Evolutionary conservation across 2,888 invertebrate genomes (phyloP).

Genomic region (Plemyria rubiginata): DNA sequence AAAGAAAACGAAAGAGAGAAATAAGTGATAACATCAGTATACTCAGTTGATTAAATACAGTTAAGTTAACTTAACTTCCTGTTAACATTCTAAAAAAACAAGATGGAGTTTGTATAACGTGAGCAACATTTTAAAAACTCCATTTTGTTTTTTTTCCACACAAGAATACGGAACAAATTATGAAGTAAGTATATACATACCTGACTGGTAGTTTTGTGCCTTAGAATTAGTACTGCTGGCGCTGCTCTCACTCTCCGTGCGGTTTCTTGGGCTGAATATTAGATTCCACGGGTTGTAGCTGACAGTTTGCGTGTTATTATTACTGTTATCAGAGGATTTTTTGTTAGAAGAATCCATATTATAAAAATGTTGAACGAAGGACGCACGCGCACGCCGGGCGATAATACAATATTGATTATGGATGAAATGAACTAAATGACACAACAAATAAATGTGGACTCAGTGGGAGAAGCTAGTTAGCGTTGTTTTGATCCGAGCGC

Average conservation of each 20-base stretch:
- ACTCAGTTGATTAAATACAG: too few relatives aligned
- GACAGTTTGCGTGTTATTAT: constrained; percentile 53
- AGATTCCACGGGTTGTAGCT: constrained; percentile 76
- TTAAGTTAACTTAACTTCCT: too few relatives aligned
- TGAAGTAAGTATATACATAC: constrained; percentile 56
- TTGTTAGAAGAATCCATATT: constrained; percentile 71
- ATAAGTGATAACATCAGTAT: too few relatives aligned
- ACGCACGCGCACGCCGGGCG: constrained; percentile 61
- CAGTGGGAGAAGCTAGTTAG: constrained; percentile 43
- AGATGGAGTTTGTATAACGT: neutral
- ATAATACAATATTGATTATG: constrained; percentile 61
- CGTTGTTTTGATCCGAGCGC: constrained; percentile 74
- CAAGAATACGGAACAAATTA: too few relatives aligned
- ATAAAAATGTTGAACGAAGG: constrained; percentile 29
- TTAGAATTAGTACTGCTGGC: constrained; percentile 68
- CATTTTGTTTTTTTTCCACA: too few relatives aligned
- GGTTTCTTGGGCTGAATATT: constrained; percentile 68
- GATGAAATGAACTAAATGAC: constrained; percentile 56
- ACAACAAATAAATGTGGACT: constrained; percentile 31
- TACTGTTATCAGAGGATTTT: constrained; percentile 55
- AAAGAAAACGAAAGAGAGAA: too few relatives aligned
- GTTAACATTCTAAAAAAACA: too few relatives aligned
- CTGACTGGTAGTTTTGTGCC: constrained; percentile 62
- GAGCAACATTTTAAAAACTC: neutral
- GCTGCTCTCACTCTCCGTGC: constrained; percentile 78